Percentiles rank a stretch among this genome's conserved stretches.
Conservation (phyloP, 2,797 vertebrate genomes). For the Manis javanica region DNA sequence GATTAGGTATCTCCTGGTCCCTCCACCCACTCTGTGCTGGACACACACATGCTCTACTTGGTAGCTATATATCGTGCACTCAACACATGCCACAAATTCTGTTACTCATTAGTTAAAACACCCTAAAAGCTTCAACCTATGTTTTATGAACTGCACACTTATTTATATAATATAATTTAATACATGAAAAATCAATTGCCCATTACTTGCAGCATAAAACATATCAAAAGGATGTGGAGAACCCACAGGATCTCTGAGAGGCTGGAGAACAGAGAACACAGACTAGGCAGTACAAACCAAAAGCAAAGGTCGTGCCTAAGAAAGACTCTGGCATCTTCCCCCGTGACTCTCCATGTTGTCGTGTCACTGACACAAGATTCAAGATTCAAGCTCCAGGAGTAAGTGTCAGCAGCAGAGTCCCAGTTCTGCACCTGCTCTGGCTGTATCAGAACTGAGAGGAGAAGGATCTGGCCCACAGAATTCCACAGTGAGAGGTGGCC, state of each 20-base stretch:
- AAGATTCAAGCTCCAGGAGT: not conserved
- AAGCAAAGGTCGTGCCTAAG: not conserved
- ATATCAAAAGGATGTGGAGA: not conserved
- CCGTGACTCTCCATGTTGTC: accelerated
- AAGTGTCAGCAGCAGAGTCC: not conserved
- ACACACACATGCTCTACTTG: not conserved
- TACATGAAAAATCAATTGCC: not conserved
- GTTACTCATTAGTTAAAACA: not conserved
- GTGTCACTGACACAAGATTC: no score
- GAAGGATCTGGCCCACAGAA: not conserved
- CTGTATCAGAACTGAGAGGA: not conserved
- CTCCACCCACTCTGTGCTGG: not conserved
- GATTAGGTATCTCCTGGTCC: not conserved
- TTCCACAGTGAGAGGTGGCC: not conserved
- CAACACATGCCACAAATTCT: not conserved
- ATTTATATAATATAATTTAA: not conserved
- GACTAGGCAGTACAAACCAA: not conserved
- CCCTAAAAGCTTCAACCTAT: not conserved
- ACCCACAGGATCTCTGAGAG: not conserved
- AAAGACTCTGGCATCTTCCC: accelerated
- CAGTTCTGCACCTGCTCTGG: not conserved
- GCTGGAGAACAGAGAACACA: not conserved
- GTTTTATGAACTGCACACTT: not conserved
- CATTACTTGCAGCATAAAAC: not conserved
- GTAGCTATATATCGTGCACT: accelerated